Conservation (phyloP, 2,888 invertebrate genomes). For the Chrysotoxum bicinctum region DNA sequence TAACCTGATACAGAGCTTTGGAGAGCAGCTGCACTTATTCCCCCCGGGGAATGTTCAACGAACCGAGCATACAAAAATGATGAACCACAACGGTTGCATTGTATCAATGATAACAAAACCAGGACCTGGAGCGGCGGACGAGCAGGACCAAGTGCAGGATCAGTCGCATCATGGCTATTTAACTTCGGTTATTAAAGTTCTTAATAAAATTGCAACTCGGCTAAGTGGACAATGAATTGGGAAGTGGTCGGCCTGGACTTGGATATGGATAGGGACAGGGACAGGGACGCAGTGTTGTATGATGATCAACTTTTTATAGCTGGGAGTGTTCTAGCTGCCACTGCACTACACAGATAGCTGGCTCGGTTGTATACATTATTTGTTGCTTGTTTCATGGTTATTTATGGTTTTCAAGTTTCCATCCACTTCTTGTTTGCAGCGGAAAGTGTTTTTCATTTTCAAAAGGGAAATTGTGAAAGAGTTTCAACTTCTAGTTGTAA, state of each 20-base stretch:
- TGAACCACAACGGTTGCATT: conserved; percentile 30
- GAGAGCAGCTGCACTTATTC: conserved; percentile 13
- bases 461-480: neutral
- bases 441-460: conserved; percentile 10
- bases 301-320: conserved; percentile 39
- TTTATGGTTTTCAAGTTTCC: conserved; percentile 54
- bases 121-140: neutral
- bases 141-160: conserved; percentile 11
- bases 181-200: conserved; percentile 53
- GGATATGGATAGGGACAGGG: neutral
- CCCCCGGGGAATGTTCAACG: conserved; percentile 37
- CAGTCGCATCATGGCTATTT: conserved; percentile 25
- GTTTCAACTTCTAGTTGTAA: conserved; percentile 4
- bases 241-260: neutral
- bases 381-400: conserved; percentile 58
- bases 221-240: conserved; percentile 47
- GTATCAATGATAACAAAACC: conserved; percentile 36
- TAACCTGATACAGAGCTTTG: neutral
- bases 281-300: neutral
- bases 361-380: conserved; percentile 19
- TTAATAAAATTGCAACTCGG: conserved; percentile 47
- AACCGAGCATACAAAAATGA: conserved; percentile 49
- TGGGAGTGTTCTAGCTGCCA: conserved; percentile 48
- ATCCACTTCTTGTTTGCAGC: conserved; percentile 11
- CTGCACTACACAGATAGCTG: conserved; percentile 47